A percentile compares a stretch with the other conserved stretches of the same genome.
These are phyloP conservation scores for Thereva unica DNA, from an alignment of 2,888 invertebrate species.

Conservation along the genomic window DNA sequence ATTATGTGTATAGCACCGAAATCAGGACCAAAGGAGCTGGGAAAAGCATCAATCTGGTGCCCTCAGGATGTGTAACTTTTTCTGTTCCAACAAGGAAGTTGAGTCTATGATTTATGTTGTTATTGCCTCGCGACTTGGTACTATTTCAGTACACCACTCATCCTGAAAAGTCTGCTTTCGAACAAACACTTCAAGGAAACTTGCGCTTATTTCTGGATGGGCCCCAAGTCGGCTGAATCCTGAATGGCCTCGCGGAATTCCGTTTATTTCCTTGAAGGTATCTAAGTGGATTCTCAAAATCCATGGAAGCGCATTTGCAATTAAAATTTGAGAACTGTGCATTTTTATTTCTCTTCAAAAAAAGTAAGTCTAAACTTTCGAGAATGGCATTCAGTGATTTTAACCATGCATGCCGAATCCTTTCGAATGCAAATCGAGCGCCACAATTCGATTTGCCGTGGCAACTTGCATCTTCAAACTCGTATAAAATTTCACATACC, in stretches of 20 bases:
- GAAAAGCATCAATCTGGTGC: not conserved
- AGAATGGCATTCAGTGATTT: no score
- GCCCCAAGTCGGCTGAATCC: constrained; percentile 44
- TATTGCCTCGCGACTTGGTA: constrained; percentile 8
- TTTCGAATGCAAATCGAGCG: no score
- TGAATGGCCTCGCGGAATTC: constrained; percentile 53
- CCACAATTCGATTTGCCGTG: no score
- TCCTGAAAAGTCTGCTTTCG: constrained; percentile 20
- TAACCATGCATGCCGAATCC: no score
- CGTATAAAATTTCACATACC: no score
- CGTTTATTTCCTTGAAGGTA: constrained; percentile 51
- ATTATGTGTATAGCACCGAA: constrained; percentile 1
- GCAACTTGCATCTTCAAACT: no score
- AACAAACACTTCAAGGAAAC: not conserved
- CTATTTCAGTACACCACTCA: constrained; percentile 14
- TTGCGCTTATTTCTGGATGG: constrained; percentile 47
- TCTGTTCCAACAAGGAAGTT: constrained; percentile 4
- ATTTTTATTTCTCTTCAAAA: no score
- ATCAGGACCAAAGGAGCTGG: not conserved
- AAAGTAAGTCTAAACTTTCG: no score
- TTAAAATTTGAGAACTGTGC: no score
- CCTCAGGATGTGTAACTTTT: constrained; percentile 30
- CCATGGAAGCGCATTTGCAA: no score
- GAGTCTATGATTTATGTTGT: constrained; percentile 33
- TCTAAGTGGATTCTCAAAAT: no score